Evolutionary conservation across 1,140 invertebrate genomes (phyloP).

Genomic region (Charaxes varanes): DNA sequence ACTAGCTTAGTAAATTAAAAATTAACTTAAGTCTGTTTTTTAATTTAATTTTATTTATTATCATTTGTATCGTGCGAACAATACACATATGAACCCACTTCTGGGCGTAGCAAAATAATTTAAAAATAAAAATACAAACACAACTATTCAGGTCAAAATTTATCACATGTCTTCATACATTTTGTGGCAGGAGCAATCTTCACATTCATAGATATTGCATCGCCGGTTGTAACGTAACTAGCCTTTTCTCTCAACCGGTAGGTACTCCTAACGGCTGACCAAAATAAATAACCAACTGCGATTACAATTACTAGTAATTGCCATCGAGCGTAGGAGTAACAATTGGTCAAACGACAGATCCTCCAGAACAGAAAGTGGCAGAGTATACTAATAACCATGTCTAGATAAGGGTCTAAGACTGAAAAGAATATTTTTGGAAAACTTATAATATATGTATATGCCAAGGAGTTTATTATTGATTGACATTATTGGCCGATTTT

Average conservation of each 20-base stretch:
- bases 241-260: constrained; percentile 16
- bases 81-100: too few species aligned
- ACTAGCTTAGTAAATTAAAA: too few species aligned
- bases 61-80: too few species aligned
- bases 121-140: too few species aligned
- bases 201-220: constrained; percentile 9
- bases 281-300: constrained; percentile 54
- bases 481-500: too few species aligned
- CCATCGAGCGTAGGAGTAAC: constrained; percentile 26
- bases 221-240: background rate
- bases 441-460: background rate
- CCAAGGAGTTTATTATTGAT: too few species aligned
- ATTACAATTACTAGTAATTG: constrained; percentile 34
- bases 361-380: constrained; percentile 37
- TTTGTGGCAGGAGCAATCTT: constrained; percentile 7
- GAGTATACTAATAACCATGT: constrained; percentile 29
- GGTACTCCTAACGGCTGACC: constrained; percentile 37
- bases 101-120: too few species aligned
- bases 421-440: constrained; percentile 24
- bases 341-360: constrained; percentile 24
- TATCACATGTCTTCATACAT: constrained; percentile 10
- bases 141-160: too few species aligned
- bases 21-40: too few species aligned
- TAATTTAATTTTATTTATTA: too few species aligned
- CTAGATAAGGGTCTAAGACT: constrained; percentile 27